Conservation (phyloP, 2,888 invertebrate genomes). For the Tuta absoluta region DNA sequence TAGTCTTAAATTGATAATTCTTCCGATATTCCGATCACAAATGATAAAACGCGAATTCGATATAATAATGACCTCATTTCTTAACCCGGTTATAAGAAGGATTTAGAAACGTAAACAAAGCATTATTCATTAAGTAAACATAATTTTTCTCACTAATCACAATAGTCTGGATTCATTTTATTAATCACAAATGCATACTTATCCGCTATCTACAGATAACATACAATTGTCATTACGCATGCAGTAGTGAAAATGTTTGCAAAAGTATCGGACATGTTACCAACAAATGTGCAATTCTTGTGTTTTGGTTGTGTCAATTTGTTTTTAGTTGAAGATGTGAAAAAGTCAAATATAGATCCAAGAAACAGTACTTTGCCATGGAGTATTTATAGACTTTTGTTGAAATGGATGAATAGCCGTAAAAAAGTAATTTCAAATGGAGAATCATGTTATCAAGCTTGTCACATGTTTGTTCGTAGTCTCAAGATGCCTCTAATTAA, state of each 20-base stretch:
- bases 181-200: background rate
- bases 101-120: background rate
- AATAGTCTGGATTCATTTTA: background rate
- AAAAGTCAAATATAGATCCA: background rate
- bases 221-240: background rate
- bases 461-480: background rate
- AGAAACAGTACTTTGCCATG: background rate
- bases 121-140: slow-evolving; percentile 1
- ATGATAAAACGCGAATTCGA: background rate
- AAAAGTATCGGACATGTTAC: background rate
- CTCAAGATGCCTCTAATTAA: background rate
- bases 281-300: background rate
- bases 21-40: no score
- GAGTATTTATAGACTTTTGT: background rate
- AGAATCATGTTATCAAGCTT: background rate
- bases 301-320: slow-evolving; percentile 16
- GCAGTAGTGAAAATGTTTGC: background rate
- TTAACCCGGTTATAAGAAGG: background rate
- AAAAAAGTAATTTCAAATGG: background rate
- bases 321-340: background rate
- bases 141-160: background rate
- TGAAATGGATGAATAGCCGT: background rate
- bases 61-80: background rate
- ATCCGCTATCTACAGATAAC: background rate
- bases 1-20: no score